Evolutionary conservation across 2,888 invertebrate genomes (phyloP), one percentile per base, ranked within the genome.

Genomic region (Tenthredo notha): DNA sequence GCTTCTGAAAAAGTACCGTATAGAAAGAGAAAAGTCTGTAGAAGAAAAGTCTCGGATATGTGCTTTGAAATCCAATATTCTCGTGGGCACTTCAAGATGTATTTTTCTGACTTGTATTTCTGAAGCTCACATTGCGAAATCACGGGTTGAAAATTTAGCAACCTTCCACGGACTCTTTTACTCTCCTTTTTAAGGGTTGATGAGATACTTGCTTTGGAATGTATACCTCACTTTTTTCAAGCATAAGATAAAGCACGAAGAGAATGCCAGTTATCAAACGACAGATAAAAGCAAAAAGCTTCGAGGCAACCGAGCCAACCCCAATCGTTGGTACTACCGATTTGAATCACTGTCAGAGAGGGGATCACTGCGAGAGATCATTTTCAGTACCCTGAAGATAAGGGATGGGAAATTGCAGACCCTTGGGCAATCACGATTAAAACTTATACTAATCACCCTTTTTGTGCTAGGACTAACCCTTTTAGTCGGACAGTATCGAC

Each of bases 291-390:
- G 61, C 2, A 40, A 37, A 37, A 40, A 61, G 61, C 80, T 61
- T 54, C 37, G 54, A 78, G 33, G 25, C 50, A 21, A 21, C 43
- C 25, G 21, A 75, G 21, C 7, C 43, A 54, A 54, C 50, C 77
- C 29, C 29, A 77, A 77, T 54, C 50, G 50, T 29, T 12, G 50
- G 50, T n/a, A 33, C 29, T 54, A 33, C 77, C 77, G 77, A 33
- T 50, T 77, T 77, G 29, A 77, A 77, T 54, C 77, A n/a, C 77
- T 77, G 77, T 77, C 77, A 77, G 18, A 33, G 43, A 37, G 77
- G 40, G 77, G 77, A 77, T 77, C 50, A 40, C 33, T 33, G 54
- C 9, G 15, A 77, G 77, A 77, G 47, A 77, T 77, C 47, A 29
- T 50, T 50, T 54, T 33, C 54, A 54, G 15, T 54, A 77, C 18